Conservation (phyloP, 2,113 vertebrate species). For the Halcyon senegalensis region DNA sequence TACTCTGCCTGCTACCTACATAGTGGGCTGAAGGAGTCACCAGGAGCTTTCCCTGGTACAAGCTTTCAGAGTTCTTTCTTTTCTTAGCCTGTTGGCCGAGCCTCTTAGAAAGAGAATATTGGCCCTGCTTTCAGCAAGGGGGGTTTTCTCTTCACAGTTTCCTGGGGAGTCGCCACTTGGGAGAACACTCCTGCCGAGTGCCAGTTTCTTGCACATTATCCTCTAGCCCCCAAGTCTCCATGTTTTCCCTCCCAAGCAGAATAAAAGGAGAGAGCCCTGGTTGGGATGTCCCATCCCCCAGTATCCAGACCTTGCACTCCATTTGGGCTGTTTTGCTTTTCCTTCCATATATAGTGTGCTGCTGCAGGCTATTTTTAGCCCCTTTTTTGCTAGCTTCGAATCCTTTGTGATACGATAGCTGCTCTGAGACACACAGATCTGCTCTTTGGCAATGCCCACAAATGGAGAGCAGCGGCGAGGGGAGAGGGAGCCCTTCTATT, state of each 20-base stretch:
- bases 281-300: conserved; percentile 65
- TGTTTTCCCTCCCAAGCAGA: background rate
- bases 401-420: conserved; percentile 73
- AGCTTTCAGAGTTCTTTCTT: background rate
- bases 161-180: background rate
- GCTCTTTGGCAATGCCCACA: conserved; percentile 81
- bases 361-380: conserved; percentile 85
- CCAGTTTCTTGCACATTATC: background rate
- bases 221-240: background rate
- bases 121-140: background rate
- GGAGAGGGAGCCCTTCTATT: conserved; percentile 77
- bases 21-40: background rate
- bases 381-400: conserved; percentile 74
- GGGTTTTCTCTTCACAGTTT: background rate
- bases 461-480: conserved; percentile 80
- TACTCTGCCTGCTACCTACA: background rate
- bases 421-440: conserved; percentile 71
- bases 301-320: conserved; percentile 59
- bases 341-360: conserved; percentile 83
- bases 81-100: background rate
- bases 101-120: background rate
- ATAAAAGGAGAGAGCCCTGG: conserved; percentile 5
- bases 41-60: background rate
- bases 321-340: conserved; percentile 72
- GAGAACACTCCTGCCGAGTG: background rate